phyloP scores from a whole-genome alignment of 2,113 vertebrate species.

The Falco punctatus region DNA sequence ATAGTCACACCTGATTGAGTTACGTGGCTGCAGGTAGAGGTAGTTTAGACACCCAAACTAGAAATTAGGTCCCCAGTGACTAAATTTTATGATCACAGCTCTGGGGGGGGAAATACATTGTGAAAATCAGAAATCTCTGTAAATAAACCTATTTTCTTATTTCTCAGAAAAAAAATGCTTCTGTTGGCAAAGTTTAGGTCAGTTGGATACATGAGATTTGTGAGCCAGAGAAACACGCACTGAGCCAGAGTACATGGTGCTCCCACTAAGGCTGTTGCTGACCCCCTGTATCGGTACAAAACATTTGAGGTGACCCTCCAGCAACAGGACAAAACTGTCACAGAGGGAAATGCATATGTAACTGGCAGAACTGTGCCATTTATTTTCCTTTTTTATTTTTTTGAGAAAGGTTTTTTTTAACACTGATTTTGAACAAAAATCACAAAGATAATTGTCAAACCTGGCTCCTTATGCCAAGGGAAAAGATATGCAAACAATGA shows the following conservation, averaged over 20 bases:
- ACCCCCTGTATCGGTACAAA: background rate
- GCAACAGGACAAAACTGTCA: background rate
- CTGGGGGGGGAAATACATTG: background rate
- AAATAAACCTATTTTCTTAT: background rate
- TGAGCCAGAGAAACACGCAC: background rate
- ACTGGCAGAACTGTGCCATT: background rate
- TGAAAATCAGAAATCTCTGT: background rate
- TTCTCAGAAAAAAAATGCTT: background rate
- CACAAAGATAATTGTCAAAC: background rate
- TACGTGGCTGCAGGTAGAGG: background rate
- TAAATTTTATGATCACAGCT: background rate
- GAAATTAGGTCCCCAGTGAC: background rate
- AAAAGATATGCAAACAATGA: background rate
- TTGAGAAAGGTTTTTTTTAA: background rate
- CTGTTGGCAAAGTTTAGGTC: background rate
- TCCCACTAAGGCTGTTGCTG: background rate
- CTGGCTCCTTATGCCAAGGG: background rate
- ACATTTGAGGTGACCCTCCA: background rate
- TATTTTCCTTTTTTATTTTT: background rate
- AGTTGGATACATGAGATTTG: background rate
- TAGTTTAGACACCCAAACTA: background rate
- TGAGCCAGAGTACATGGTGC: background rate
- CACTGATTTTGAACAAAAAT: background rate
- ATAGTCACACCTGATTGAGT: background rate
- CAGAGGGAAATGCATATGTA: background rate